Evolutionary conservation across 2,888 invertebrate genomes (phyloP), one percentile per base, ranked within the genome.

Genomic region (Drosophila paramelanica): DNA sequence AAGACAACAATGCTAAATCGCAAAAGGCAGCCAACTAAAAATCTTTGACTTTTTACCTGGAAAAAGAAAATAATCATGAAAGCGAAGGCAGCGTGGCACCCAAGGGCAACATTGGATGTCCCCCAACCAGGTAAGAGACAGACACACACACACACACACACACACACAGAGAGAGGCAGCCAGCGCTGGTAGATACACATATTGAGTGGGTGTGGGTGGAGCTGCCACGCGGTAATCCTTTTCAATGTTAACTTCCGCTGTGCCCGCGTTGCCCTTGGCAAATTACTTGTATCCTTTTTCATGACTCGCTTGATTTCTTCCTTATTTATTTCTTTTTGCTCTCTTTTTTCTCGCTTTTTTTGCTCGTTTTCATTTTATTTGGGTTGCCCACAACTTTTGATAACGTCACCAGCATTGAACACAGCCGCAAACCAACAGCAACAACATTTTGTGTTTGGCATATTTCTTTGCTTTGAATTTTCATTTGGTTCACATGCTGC

Each of bases 281-380:
- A 85, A 84, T 85, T 86, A 80, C 85, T 88, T 89, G 86, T 85
- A 85, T 88, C 90, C 89, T 83, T 88, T 88, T 80, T 71, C 68
- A 74, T 82, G 79, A 82, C 83, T 79, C 68, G 72, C 77, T 75
- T 79, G 80, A 72, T 86, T 79, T 77, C 65, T 67, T 38, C 27
- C 58, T 58, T 52, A 47, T 50, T 49, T 74, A 51, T 58, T 59
- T 55, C 6, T 33, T 17, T 38, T 20, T 17, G 10, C 59, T 17
- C 41, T 50, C 58, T 11, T 11, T 51, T 65, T 49, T 49, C 36
- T 36, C 36, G 14, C 11, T 27, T 17, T 33, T 23, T 27, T 55
- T 33, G 23, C 17, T 4, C 0, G 0, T 23, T 23, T 23, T 3
- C 4, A 23, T 23, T 23, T 58, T 33, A 36, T 56, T 60, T 67